These are phyloP conservation scores for Spizaetus ornatus DNA, from an alignment of 2,113 vertebrate species.

Conservation along the genomic window DNA sequence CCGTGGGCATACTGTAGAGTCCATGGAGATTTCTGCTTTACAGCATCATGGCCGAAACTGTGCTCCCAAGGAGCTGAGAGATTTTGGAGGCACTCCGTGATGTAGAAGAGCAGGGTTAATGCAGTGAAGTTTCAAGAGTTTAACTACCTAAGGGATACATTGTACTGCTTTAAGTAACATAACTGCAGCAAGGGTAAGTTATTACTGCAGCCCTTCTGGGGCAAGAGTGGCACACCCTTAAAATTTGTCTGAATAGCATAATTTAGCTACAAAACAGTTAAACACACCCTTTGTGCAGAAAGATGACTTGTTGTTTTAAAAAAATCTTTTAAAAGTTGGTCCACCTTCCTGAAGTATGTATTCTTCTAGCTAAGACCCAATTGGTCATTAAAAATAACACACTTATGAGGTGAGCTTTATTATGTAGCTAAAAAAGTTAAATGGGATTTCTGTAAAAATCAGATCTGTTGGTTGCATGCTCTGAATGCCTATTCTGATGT, in stretches of 20 bases:
- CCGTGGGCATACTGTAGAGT: neutral
- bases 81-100: neutral
- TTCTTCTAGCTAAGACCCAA: neutral
- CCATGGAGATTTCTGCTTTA: neutral
- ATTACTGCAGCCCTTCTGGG: neutral
- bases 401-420: neutral
- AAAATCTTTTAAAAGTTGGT: neutral
- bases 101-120: neutral
- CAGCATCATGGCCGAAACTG: neutral
- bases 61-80: neutral
- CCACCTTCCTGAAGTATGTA: neutral
- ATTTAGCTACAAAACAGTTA: neutral
- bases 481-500: neutral
- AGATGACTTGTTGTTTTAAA: neutral
- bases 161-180: neutral
- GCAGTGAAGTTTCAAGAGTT: neutral
- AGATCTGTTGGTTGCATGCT: neutral
- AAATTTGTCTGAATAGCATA: neutral
- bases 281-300: neutral
- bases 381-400: neutral
- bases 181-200: neutral
- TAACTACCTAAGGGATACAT: neutral
- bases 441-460: constrained; percentile 11
- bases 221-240: neutral
- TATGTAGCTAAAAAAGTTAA: neutral